These are phyloP conservation scores for Helicoverpa armigera DNA, from an alignment of 1,140 invertebrate species.

Conservation along the genomic window DNA sequence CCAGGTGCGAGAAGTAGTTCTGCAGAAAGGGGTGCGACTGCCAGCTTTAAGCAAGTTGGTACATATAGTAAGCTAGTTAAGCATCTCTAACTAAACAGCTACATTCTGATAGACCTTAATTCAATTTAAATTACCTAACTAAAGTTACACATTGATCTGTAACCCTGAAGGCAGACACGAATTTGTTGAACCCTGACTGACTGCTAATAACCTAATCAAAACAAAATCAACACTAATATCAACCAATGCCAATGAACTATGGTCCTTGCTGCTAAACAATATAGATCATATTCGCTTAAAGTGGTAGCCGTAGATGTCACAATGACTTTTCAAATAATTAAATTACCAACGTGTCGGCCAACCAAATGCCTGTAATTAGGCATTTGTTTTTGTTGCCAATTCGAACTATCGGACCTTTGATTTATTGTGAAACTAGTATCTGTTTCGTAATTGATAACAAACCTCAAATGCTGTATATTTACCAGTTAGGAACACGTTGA, in stretches of 20 bases:
- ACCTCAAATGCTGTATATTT: background rate
- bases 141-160: no score
- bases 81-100: no score
- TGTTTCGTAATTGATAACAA: conserved; percentile 28
- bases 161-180: no score
- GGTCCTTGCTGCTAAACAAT: background rate
- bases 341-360: conserved; percentile 15
- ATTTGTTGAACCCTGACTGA: no score
- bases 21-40: no score
- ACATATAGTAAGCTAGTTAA: no score
- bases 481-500: background rate
- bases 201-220: background rate
- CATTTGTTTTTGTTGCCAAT: conserved; percentile 31
- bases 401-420: conserved; percentile 11
- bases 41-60: no score
- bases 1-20: no score
- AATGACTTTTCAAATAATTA: conserved; percentile 29
- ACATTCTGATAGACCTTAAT: no score
- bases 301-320: background rate
- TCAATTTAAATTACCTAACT: no score
- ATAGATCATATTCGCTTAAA: background rate
- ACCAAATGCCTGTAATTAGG: conserved; percentile 21
- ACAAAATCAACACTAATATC: no score
- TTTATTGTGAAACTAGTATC: conserved; percentile 12
- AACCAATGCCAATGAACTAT: background rate